These are phyloP conservation scores for Drosophila rubida DNA, from an alignment of 2,888 invertebrate genomes.

Conservation along the genomic window DNA sequence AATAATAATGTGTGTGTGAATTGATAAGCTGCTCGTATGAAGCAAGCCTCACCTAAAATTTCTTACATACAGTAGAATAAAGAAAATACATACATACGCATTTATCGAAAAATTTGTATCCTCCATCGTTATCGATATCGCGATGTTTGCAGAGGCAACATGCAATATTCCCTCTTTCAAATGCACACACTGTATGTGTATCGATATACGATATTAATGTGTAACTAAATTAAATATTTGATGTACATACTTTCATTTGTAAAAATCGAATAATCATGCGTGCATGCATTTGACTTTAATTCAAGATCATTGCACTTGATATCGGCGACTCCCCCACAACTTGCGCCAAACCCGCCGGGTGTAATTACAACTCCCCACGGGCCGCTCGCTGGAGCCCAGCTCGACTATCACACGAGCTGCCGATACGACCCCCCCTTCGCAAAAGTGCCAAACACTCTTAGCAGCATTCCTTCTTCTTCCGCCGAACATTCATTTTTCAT, in stretches of 20 bases:
- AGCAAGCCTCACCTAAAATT: not conserved
- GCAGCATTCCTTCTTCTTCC: constrained; percentile 4
- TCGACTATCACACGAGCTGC: constrained; percentile 15
- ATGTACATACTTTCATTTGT: too few species aligned
- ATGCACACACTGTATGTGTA: not conserved
- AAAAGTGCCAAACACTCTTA: not conserved
- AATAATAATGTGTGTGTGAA: not conserved
- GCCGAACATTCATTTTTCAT: constrained; percentile 23
- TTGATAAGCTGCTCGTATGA: not conserved
- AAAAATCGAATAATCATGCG: too few species aligned
- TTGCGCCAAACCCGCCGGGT: not conserved
- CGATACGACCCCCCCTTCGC: constrained; percentile 4
- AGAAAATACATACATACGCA: not conserved
- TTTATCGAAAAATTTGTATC: not conserved
- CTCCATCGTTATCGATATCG: not conserved
- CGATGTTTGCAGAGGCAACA: not conserved
- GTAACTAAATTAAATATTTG: not conserved
- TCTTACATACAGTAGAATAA: not conserved
- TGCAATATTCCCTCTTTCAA: too few species aligned
- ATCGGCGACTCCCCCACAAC: not conserved
- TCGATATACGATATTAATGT: too few species aligned
- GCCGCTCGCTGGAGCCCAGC: not conserved
- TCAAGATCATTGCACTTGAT: constrained; percentile 25
- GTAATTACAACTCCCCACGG: not conserved
- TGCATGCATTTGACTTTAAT: not conserved